Evolutionary conservation across 2,113 vertebrate genomes (phyloP).

Genomic region (Orthochromis indermauri): DNA sequence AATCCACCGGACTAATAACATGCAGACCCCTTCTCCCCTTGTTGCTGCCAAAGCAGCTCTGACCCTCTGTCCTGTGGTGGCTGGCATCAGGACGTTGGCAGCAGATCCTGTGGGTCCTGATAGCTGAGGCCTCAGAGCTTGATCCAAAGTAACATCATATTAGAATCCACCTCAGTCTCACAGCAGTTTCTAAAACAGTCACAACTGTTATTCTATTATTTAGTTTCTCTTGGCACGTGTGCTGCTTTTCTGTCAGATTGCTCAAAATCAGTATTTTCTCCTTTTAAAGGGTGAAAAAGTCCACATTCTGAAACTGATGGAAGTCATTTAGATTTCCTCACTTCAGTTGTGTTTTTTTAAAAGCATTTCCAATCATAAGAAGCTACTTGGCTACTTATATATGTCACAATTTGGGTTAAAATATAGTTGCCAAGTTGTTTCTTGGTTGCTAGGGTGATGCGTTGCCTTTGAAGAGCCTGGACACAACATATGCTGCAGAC

Average conservation of each 20-base stretch:
- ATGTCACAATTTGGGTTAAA: background rate
- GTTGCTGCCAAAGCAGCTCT: background rate
- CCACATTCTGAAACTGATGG: background rate
- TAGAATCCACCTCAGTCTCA: background rate
- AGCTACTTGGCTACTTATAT: background rate
- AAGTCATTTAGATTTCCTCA: background rate
- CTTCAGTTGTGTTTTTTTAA: background rate
- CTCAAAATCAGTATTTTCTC: background rate
- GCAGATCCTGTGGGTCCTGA: background rate
- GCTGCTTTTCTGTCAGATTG: background rate
- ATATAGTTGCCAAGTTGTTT: background rate
- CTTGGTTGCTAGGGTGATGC: background rate
- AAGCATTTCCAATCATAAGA: background rate
- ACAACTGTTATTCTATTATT: background rate
- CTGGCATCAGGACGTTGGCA: background rate
- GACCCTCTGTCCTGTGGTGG: background rate
- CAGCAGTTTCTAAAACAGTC: background rate
- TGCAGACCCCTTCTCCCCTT: background rate
- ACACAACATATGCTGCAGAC: background rate
- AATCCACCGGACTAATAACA: background rate
- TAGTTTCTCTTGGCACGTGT: background rate
- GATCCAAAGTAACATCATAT: background rate
- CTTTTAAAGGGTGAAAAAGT: background rate
- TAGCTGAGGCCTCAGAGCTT: background rate
- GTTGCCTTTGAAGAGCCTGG: background rate